phyloP scores from a whole-genome alignment of 2,113 vertebrate genomes.

The Proterorhinus semilunaris region DNA sequence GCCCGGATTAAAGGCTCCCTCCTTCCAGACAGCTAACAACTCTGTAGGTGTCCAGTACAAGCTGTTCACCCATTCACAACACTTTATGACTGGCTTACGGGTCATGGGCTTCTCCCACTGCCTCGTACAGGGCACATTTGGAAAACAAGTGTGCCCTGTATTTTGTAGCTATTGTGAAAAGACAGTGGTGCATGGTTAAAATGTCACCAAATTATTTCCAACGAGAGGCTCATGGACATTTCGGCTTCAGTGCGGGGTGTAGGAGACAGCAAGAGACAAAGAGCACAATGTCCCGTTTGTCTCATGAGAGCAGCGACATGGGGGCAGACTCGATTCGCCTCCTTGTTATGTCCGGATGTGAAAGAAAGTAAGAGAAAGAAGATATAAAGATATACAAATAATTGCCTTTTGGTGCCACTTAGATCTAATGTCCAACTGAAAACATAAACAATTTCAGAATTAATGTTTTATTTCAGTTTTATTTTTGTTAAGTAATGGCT shows the following conservation, averaged over 20 bases:
- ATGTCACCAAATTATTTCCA: neutral
- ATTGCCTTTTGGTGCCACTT: too few species aligned
- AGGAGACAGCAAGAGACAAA: slow-evolving; percentile 6
- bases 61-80: slow-evolving; percentile 75
- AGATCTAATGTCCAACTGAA: too few species aligned
- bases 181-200: slow-evolving; percentile 9
- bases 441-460: too few species aligned
- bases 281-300: slow-evolving; percentile 3
- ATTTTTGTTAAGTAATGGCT: neutral
- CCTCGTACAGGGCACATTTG: slow-evolving; percentile 58
- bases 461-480: too few species aligned
- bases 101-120: slow-evolving; percentile 27
- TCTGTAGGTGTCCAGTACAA: slow-evolving; percentile 71
- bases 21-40: slow-evolving; percentile 61
- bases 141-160: slow-evolving; percentile 65
- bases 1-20: slow-evolving; percentile 51
- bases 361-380: too few species aligned
- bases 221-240: neutral
- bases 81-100: slow-evolving; percentile 59
- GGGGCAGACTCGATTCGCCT: too few species aligned
- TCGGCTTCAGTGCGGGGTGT: neutral
- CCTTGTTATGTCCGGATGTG: too few species aligned
- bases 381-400: too few species aligned
- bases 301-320: slow-evolving; percentile 32
- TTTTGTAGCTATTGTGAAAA: slow-evolving; percentile 21